phyloP scores from a whole-genome alignment of 2,113 vertebrate genomes.

The Phalacrocorax brasilianus region DNA sequence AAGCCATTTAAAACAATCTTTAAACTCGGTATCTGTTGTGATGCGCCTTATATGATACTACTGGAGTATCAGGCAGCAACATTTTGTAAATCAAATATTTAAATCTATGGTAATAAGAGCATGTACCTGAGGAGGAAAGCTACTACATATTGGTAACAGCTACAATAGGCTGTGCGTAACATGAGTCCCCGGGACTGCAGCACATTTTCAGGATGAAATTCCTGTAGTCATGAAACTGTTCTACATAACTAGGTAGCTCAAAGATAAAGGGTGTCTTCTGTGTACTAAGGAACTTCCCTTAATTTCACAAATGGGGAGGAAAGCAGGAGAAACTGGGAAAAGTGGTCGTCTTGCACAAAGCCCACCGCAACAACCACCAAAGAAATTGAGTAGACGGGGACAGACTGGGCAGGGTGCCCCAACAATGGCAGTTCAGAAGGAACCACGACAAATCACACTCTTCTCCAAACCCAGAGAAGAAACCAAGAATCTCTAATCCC shows the following conservation, averaged over 20 bases:
- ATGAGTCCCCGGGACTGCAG: not conserved
- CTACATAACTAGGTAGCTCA: not conserved
- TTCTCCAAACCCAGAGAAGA: not conserved
- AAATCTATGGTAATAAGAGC: constrained; percentile 15
- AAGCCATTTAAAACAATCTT: constrained; percentile 61
- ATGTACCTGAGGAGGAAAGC: not conserved
- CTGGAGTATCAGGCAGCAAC: not conserved
- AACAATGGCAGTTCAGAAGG: not conserved
- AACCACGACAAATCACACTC: not conserved
- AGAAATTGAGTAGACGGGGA: not conserved
- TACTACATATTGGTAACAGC: not conserved
- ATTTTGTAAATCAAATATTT: constrained; percentile 41
- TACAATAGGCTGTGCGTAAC: not conserved
- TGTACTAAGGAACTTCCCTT: not conserved
- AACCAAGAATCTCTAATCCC: not conserved
- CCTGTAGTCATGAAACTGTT: not conserved
- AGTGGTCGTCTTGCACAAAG: not conserved
- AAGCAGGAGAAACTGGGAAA: not conserved
- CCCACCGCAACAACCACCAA: not conserved
- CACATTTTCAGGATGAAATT: not conserved
- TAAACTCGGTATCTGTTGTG: not conserved
- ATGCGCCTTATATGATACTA: not conserved
- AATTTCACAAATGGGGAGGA: not conserved
- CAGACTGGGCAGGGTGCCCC: not conserved
- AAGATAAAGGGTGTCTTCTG: not conserved